Evolutionary conservation across 2,888 invertebrate species (phyloP).

Genomic region (Cantharis rufa): DNA sequence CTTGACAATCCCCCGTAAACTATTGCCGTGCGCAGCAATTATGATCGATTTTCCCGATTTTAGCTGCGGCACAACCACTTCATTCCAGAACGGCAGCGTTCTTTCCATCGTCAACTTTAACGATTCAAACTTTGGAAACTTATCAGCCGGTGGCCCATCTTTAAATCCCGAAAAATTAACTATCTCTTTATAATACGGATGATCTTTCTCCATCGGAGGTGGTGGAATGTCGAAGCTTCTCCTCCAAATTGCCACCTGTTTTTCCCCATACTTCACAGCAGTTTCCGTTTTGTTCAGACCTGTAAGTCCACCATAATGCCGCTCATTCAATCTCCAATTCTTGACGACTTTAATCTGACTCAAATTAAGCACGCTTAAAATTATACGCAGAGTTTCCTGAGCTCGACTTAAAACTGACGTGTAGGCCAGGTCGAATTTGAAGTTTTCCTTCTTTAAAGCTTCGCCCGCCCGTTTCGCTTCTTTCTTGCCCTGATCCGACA

Average conservation of each 20-base stretch:
- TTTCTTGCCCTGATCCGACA: conserved; percentile 61
- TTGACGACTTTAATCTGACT: conserved; percentile 68
- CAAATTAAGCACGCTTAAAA: conserved; percentile 70
- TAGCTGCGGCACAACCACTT: conserved; percentile 77
- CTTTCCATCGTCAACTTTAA: conserved; percentile 80
- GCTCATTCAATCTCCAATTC: conserved; percentile 85
- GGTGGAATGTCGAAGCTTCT: conserved; percentile 82
- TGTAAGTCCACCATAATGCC: conserved; percentile 86
- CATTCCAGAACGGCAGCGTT: conserved; percentile 85
- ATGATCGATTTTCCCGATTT: conserved; percentile 78
- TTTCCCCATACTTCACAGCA: conserved; percentile 83
- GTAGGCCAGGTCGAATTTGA: conserved; percentile 77
- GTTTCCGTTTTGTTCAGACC: conserved; percentile 85
- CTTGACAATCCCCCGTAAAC: conserved; percentile 83
- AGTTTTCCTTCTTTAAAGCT: conserved; percentile 70
- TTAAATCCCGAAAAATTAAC: conserved; percentile 76
- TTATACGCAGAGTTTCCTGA: conserved; percentile 70
- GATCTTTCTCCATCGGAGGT: conserved; percentile 76
- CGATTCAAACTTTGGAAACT: conserved; percentile 84
- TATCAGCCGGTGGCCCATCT: conserved; percentile 68
- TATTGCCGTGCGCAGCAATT: conserved; percentile 86
- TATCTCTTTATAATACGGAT: conserved; percentile 76
- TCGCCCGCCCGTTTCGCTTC: conserved; percentile 75
- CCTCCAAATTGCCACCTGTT: conserved; percentile 83
- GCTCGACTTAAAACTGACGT: conserved; percentile 81